A percentile compares a stretch with the other conserved stretches of the same genome.
phyloP scores from a whole-genome alignment of 2,113 vertebrate species.

The Notothenia rossii region DNA sequence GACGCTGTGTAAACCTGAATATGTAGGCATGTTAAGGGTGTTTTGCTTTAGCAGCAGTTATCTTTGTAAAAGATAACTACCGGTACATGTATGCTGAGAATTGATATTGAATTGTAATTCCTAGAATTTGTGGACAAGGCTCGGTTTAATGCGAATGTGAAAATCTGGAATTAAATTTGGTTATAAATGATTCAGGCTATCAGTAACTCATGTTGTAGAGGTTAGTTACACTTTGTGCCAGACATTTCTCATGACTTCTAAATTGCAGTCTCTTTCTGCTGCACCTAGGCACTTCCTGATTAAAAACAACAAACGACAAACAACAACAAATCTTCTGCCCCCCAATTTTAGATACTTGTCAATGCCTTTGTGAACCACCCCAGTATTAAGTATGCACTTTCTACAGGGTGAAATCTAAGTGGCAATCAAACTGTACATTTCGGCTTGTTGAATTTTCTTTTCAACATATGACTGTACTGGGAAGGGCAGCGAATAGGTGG shows the following conservation, averaged over 20 bases:
- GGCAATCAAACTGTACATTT: background rate
- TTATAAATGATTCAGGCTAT: conserved; percentile 20
- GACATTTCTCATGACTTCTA: conserved; percentile 8
- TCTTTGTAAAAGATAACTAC: background rate
- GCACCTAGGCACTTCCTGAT: background rate
- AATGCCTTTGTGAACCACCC: background rate
- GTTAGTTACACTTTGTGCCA: conserved; percentile 1
- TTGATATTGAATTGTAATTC: conserved; percentile 29
- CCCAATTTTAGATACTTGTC: background rate
- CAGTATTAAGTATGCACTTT: background rate
- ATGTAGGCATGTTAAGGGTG: background rate
- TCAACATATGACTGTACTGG: background rate
- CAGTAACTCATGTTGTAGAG: conserved; percentile 1
- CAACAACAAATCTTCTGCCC: background rate
- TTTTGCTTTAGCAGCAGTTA: conserved; percentile 5
- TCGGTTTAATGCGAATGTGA: conserved; percentile 35
- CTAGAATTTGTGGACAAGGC: background rate
- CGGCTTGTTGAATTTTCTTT: background rate
- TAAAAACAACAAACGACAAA: background rate
- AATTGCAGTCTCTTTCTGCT: background rate
- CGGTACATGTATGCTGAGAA: no score
- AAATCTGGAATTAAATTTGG: background rate
- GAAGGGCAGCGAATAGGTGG: background rate
- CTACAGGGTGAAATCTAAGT: background rate
- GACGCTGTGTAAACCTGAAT: background rate